These are phyloP conservation scores for Drosophila fulvimacula DNA, from an alignment of 2,888 invertebrate genomes.

Conservation along the genomic window DNA sequence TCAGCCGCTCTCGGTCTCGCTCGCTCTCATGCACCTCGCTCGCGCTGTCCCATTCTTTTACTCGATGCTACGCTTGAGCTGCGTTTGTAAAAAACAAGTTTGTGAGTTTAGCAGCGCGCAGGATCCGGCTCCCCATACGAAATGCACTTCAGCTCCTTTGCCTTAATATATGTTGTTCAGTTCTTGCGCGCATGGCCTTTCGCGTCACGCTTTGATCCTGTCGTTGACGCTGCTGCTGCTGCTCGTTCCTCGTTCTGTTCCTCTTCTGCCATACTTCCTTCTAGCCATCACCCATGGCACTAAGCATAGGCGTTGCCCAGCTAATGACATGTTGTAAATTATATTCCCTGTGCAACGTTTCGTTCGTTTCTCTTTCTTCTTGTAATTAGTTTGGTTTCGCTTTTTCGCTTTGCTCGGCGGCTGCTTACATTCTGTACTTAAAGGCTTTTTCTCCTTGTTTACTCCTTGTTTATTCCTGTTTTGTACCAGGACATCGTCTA, in stretches of 20 bases:
- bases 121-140: conserved; percentile 64
- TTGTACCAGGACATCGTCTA: conserved; percentile 19
- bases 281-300: conserved; percentile 37
- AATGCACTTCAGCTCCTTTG: conserved; percentile 56
- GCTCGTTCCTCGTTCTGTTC: conserved; percentile 1
- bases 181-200: conserved; percentile 51
- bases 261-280: conserved; percentile 12
- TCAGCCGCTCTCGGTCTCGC: conserved; percentile 17
- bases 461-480: conserved; percentile 1
- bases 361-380: conserved; percentile 30
- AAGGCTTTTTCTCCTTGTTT: conserved; percentile 11
- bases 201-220: conserved; percentile 80
- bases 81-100: conserved; percentile 71
- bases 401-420: conserved; percentile 27
- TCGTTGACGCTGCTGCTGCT: conserved; percentile 32
- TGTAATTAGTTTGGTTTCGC: conserved; percentile 63
- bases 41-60: conserved; percentile 10
- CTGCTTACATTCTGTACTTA: conserved; percentile 31
- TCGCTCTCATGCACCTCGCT: conserved; percentile 8
- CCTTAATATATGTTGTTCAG: conserved; percentile 34
- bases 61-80: conserved; percentile 59
- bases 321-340: conserved; percentile 80
- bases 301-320: conserved; percentile 72
- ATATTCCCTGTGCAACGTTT: conserved; percentile 44
- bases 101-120: conserved; percentile 48